Evolutionary conservation across 1,140 invertebrate species (phyloP), one percentile per base, ranked within the genome.

Genomic region (Mactra quadrangularis): DNA sequence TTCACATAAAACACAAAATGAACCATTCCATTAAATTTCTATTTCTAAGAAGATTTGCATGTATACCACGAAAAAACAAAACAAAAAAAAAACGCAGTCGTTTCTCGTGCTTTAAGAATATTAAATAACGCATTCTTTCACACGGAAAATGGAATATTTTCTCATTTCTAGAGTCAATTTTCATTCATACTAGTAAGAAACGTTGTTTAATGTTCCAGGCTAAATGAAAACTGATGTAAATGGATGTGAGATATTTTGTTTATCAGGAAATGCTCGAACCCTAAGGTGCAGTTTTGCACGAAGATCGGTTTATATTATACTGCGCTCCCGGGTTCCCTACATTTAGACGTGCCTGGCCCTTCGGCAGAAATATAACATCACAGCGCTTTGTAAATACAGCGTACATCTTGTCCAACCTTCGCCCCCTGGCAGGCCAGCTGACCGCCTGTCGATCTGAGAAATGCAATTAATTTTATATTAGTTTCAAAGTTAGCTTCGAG

Each of bases 391-490:
- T 57, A 72, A 47, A 72, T 72, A 72, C 22, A 52, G 52, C 50
- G 1, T 68, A 68, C 64, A 50, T 47, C 41, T 68, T 47, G 27
- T 76, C 74, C 31, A 60, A 17, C 6, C 74, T 47, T n/a, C 25
- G 45, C 57, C 74, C 74, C 35, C 74, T 29, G 57, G 74, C 55
- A 22, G 41, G 47, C 35, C 74, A 76, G 74, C 53, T 76, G 74
- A 76, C 74, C 74, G 57, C 59, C 41, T 29, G 35, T 38, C 33
- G 64, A 68, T 45, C 47, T 33, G 19, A 76, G 57, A 76, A 62
- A 62, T 38, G 38, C 59, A 76, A 76, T 76, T 76, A 62, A 76
- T 62, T 76, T 76, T 62, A 76, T 72, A 72, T 72, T 72, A 45
- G 70, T 72, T 72, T 72, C 47, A 55, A 55, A 72, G 50, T 57